Evolutionary conservation across 2,113 vertebrate species (phyloP).

Genomic region (Misgurnus mizolepis): DNA sequence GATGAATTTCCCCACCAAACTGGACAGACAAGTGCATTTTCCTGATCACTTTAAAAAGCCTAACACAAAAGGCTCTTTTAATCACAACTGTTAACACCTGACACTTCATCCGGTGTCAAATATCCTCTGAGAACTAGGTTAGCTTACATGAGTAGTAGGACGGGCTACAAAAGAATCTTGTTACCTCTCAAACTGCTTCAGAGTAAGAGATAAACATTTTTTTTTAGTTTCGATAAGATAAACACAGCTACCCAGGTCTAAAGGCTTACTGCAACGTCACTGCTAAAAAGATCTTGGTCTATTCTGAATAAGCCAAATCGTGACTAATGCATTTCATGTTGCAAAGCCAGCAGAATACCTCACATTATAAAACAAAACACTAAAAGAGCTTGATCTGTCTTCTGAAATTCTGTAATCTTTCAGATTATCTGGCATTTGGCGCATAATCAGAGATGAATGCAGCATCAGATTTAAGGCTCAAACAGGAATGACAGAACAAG

Average conservation of each 20-base stretch:
- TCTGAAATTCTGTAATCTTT: background rate
- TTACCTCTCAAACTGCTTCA: background rate
- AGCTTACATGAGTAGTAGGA: background rate
- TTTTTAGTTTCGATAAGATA: conserved; percentile 11
- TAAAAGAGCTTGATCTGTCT: background rate
- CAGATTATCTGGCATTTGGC: background rate
- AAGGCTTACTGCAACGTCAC: background rate
- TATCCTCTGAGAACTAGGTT: conserved; percentile 31
- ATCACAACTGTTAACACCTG: conserved; percentile 7
- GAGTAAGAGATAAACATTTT: background rate
- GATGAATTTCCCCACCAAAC: conserved; percentile 12
- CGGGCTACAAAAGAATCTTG: conserved; percentile 8
- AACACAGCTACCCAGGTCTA: background rate
- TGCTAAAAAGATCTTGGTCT: background rate
- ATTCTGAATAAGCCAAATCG: background rate
- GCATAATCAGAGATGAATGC: conserved; percentile 5
- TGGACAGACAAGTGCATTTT: conserved; percentile 41
- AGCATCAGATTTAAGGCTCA: background rate
- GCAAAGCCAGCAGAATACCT: background rate
- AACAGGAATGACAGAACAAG: background rate
- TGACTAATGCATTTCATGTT: background rate
- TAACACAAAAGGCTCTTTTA: background rate
- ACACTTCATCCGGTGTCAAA: conserved; percentile 45
- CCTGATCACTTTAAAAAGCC: background rate
- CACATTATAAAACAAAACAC: background rate